Evolutionary conservation across 1,140 invertebrate species (phyloP).

Genomic region (Bombus superbus): DNA sequence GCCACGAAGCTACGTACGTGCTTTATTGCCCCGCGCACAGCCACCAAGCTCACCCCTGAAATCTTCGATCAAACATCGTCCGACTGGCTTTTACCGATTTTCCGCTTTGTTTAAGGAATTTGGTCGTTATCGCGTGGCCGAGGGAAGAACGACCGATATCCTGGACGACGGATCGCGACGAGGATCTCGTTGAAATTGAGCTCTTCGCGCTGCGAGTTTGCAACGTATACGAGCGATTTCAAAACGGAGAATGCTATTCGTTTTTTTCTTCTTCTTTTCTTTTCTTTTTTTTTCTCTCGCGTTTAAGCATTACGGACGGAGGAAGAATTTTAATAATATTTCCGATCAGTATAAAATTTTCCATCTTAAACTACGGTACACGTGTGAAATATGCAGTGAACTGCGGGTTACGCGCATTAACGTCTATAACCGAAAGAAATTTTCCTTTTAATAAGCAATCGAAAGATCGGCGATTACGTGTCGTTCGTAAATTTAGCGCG

Average conservation of each 20-base stretch:
- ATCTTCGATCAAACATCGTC: not conserved
- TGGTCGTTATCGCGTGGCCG: too few species aligned
- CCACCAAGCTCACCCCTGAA: not conserved
- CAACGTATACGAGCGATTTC: too few species aligned
- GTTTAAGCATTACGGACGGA: too few species aligned
- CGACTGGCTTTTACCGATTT: not conserved
- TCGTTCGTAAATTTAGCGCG: constrained; percentile 1
- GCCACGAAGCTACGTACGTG: constrained; percentile 39
- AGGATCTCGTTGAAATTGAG: too few species aligned
- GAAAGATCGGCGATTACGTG: not conserved
- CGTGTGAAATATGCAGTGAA: not conserved
- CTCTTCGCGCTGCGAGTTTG: too few species aligned
- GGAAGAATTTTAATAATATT: not conserved
- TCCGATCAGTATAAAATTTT: not conserved
- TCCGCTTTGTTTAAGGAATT: not conserved
- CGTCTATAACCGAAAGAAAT: too few species aligned
- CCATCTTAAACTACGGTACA: not conserved
- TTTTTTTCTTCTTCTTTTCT: not conserved
- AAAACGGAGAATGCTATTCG: too few species aligned
- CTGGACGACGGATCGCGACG: too few species aligned
- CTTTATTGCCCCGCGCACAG: constrained; percentile 43
- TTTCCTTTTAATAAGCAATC: too few species aligned
- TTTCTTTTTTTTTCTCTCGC: too few species aligned
- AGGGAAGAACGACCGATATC: too few species aligned
- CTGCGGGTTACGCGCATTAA: too few species aligned